Percentiles rank a stretch among this genome's conserved stretches.
phyloP scores from a whole-genome alignment of 1,140 invertebrate genomes.

The Aphis craccivora region DNA sequence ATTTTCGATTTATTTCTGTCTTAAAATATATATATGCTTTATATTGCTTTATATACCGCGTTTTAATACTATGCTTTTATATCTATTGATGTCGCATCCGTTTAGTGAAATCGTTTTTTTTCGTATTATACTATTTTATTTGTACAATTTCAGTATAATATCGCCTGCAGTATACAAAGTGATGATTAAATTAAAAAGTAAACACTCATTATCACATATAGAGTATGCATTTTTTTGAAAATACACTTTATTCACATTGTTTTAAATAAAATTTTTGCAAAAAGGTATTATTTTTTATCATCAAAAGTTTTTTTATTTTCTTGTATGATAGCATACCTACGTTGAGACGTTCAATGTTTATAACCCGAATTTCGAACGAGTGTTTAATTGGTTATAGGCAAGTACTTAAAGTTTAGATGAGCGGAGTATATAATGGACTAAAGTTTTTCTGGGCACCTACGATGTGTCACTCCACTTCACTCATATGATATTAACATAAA shows the following conservation, averaged over 20 bases:
- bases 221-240: background rate
- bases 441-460: no score
- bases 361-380: no score
- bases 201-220: background rate
- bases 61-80: background rate
- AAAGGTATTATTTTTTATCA: background rate
- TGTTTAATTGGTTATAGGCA: no score
- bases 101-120: background rate
- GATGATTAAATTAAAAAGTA: background rate
- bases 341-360: no score
- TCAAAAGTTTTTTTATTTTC: background rate
- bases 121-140: background rate
- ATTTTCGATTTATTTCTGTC: conserved; percentile 19
- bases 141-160: background rate
- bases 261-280: background rate
- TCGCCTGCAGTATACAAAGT: background rate
- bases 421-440: no score
- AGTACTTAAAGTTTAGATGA: no score
- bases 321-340: no score
- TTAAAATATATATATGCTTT: background rate
- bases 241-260: background rate
- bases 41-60: background rate
- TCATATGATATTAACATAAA: no score
- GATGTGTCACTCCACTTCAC: no score
- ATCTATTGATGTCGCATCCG: background rate